Evolutionary conservation across 2,113 vertebrate genomes (phyloP).

Genomic region (Chaetorhynchus papuensis): DNA sequence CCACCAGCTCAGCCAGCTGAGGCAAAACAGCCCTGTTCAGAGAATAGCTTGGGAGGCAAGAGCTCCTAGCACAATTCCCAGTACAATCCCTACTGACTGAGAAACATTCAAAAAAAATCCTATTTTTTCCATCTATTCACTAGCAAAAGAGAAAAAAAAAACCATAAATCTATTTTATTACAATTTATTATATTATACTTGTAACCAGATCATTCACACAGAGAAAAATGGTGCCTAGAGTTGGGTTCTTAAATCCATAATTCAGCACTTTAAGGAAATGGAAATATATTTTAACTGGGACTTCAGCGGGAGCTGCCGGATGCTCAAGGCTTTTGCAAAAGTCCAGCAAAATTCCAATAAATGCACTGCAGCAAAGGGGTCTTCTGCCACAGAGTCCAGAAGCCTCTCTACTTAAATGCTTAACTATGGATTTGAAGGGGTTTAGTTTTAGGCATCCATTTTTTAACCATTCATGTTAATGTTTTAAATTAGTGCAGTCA

Average conservation of each 20-base stretch:
- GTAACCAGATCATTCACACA: constrained; percentile 1
- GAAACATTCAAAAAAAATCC: neutral
- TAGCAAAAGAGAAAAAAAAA: neutral
- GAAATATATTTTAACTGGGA: neutral
- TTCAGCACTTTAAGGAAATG: neutral
- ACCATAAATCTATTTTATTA: constrained; percentile 3
- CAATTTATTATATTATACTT: constrained; percentile 40
- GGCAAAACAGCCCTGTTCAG: neutral
- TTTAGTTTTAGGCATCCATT: neutral
- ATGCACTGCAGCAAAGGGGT: neutral
- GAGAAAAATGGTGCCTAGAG: constrained; percentile 9
- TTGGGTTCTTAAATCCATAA: neutral
- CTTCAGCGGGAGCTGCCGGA: neutral
- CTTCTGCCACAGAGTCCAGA: neutral
- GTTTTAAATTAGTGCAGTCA: neutral
- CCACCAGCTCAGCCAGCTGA: neutral
- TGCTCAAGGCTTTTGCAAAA: neutral
- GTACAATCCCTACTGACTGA: neutral
- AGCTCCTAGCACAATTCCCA: neutral
- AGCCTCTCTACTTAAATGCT: neutral
- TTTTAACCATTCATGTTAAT: neutral
- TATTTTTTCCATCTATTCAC: constrained; percentile 16
- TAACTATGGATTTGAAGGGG: neutral
- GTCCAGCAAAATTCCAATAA: neutral
- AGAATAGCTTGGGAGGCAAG: neutral